Base-by-base conservation (phyloP, 2,888 invertebrate species). In the Drosophila nr. perissopoda region DNA sequence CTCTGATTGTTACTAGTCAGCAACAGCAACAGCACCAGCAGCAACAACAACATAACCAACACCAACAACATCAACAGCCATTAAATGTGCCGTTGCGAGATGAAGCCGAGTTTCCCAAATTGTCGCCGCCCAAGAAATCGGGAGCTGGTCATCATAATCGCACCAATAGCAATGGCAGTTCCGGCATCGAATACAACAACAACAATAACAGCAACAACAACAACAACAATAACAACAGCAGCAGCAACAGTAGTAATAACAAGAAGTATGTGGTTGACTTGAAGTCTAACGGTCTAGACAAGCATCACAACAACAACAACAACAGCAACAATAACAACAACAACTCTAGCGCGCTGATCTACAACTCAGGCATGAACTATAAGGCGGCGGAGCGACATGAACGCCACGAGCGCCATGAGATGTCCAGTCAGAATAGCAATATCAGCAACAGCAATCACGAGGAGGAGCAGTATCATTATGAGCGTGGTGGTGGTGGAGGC, bases 81-180 rank as follows among this genome's bases (percentile, higher is more conserved):
- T 80, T 80, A 51, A 89, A 89, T 60, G 82, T 85, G 53, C 87
- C 85, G 48, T 83, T 92, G 57, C 91, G 92, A 73, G 93, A 92
- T 74, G 93, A 93, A 80, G 90, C 93, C 3, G 93, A 93, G 83
- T 93, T 93, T 81, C 93, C 93, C 29, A 93, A 93, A 76, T 76
- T 93, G 68, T 91, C 92, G 73, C 93, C 93, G 63, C 93, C 93
- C 52, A 93, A 93, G 69, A 93, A 92, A 76, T 91, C 91, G 21
- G 82, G 78, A 38, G 77, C 76, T 45, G 84, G 82, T 0, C 86
- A 86, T 53, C 75, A 78, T 59, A 83, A 80, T 73, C 87, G 83
- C 73, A 85, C 75, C 70, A 90, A 83, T 48, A 91, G 86, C 76
- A 90, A 84, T 71, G 69, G 90, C 74, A 80, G 91, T 61, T 63